Evolutionary conservation across 1,140 invertebrate genomes (phyloP).

Genomic region (fruit fly (Drosophila melanogaster)): Release_6_plus_ISO1_MT NT_037436.4:11248501-11249000

Average conservation of each 20-base stretch:
- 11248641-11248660: neutral
- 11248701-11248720: too few species aligned
- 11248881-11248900: constrained; percentile 40
- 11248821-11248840: neutral
- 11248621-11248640: neutral
- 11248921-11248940: constrained; percentile 47
- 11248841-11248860: constrained; percentile 10
- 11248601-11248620: neutral
- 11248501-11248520: constrained; percentile 24
- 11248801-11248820: neutral
- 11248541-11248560: constrained; percentile 53
- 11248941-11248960: constrained; percentile 48
- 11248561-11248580: neutral
- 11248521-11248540: constrained; percentile 38
- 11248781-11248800: too few species aligned
- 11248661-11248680: neutral
- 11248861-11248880: constrained; percentile 10
- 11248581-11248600: neutral
- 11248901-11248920: constrained; percentile 20
- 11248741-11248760: too few species aligned
- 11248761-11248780: too few species aligned
- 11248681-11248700: too few species aligned
- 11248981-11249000: constrained; percentile 31
- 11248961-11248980: constrained; percentile 21
- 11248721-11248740: too few species aligned